Evolutionary conservation across 1,140 invertebrate genomes (phyloP), one percentile per base, ranked within the genome.

Genomic region (Plectus sambesii): DNA sequence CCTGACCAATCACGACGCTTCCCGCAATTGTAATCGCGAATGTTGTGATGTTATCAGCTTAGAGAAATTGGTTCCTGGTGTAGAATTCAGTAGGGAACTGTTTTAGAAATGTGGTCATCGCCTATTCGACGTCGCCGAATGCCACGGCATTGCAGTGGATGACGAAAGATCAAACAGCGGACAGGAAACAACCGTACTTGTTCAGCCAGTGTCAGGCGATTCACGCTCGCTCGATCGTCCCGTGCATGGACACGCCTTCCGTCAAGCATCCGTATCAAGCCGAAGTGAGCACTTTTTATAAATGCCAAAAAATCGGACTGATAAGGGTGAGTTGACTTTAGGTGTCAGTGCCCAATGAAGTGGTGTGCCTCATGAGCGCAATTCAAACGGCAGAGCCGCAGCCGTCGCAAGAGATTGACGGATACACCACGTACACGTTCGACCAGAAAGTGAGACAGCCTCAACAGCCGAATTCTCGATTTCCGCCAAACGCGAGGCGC

Each of bases 211-310:
- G 72, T 47, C 63, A 89, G 81, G 81, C 88, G 8, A 88, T 92
- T 58, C 84, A 89, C 74, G 72, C 72, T 42, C 55, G 69, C 25
- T 70, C 70, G 5, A 78, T 93, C 47, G 49, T 90, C 9, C 89
- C 90, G 2, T 92, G 87, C 66, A 88, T 94, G 77, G 89, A 96
- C 72, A 84, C 87, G 0, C 88, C 89, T 2, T 76, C 78, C n/a
- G 82, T 89, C 0, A 96, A 94, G 73, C 78, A 79, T 49, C 81
- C 83, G 2, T 94, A 89, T 64, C 77, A 78, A 47, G 87, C 88
- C 2, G 77, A 79, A 55, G 82, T 90, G 72, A 72, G 69, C 65
- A 53, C n/a, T n/a, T n/a, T n/a, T n/a, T n/a, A n/a, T n/a, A n/a
- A n/a, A 33, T 23, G 41, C 12, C 12, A 20, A 15, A 49, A 53